phyloP scores from a whole-genome alignment of 1,140 invertebrate genomes.

The Leguminivora glycinivorella region DNA sequence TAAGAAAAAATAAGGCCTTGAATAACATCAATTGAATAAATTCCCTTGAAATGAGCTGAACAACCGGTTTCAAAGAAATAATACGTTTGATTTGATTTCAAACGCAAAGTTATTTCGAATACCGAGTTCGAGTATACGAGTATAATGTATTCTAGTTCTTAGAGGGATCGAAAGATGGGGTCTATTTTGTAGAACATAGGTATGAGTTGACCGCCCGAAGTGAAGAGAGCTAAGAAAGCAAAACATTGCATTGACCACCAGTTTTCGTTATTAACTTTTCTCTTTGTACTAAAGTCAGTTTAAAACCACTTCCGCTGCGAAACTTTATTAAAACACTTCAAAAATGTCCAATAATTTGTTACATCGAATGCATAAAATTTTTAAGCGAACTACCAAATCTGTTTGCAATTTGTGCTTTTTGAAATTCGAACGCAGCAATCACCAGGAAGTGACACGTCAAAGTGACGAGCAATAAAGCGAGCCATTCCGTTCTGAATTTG shows the following conservation, averaged over 20 bases:
- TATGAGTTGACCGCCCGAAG: too few relatives aligned
- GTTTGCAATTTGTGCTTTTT: constrained; percentile 40
- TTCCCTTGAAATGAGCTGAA: too few relatives aligned
- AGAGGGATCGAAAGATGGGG: too few relatives aligned
- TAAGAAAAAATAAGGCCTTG: too few relatives aligned
- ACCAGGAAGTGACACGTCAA: constrained; percentile 40
- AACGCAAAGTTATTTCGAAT: too few relatives aligned
- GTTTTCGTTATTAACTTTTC: neutral
- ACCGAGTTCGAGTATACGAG: too few relatives aligned
- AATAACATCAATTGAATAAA: too few relatives aligned
- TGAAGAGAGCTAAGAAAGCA: neutral
- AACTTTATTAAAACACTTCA: neutral
- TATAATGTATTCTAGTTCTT: too few relatives aligned
- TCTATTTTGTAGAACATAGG: too few relatives aligned
- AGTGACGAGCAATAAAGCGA: constrained; percentile 44
- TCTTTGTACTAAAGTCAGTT: neutral
- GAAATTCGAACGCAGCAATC: constrained; percentile 41
- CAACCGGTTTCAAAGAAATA: too few relatives aligned
- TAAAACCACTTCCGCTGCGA: neutral
- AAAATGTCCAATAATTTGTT: constrained; percentile 4
- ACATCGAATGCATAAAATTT: neutral
- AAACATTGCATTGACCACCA: neutral
- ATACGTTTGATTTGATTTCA: too few relatives aligned
- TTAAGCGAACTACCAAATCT: constrained; percentile 39
- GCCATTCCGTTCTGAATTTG: constrained; percentile 22